Base-by-base conservation (phyloP, 2,888 invertebrate genomes). In the Lapara coniferarum region DNA sequence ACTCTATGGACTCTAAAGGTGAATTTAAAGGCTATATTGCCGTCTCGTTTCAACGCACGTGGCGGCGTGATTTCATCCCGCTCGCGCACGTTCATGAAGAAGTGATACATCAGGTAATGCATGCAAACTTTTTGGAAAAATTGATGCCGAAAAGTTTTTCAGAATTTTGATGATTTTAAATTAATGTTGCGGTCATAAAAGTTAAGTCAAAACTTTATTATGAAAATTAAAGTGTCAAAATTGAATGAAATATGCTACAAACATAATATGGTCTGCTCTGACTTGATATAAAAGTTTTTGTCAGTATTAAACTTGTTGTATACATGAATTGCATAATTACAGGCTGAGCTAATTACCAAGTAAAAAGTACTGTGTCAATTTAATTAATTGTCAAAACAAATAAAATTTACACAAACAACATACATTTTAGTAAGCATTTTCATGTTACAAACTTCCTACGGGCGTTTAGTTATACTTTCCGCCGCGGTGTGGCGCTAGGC, bases 31-130 rank as follows among this genome's bases (percentile, higher is more conserved):
- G 82, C 78, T 74, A 77, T 71, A 71, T 77, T 72, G 75, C 82
- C 77, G 75, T 84, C 83, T 77, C 79, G 70, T 74, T 81, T 74
- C 81, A 75, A 73, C 82, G 70, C 77, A 79, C 81, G 82, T 81
- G 82, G 73, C 83, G 78, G 72, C 80, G 82, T 82, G 81, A 77
- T 74, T 74, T 73, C 85, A 75, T 88, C 86, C 82, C 84, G 79
- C 78, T 87, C 78, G 83, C 82, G 78, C 82, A 52, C 56, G 85
- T 86, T 83, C 84, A 90, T 89, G 90, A 85, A 77, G 84, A 77
- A 82, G 77, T 81, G 83, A 85, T 77, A 73, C 79, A 89, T 89
- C 90, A 90, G 90, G 91, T 91, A 90, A 12, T 12, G 37, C 8
- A 44, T 52, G 52, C 10, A 44, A 12, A 13, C 3, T 10, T 46